phyloP scores from a whole-genome alignment of 2,113 vertebrate genomes.

The Pseudorhombus dupliciocellatus region DNA sequence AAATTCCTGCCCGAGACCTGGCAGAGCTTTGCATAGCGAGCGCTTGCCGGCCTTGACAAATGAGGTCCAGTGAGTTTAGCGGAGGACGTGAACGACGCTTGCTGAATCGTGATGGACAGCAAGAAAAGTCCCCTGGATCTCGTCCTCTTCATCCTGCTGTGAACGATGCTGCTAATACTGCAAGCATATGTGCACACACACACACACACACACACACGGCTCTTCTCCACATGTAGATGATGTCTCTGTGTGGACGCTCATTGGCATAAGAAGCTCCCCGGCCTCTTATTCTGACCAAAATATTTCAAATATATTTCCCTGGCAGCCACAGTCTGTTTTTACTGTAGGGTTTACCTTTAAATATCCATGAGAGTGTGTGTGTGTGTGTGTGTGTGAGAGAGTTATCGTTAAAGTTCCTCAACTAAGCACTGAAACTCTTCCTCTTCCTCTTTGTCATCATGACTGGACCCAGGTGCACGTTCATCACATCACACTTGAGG shows the following conservation, averaged over 20 bases:
- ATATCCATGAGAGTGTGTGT: no score
- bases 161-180: constrained; percentile 26
- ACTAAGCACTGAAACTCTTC: no score
- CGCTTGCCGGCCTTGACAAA: constrained; percentile 41
- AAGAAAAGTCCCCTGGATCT: constrained; percentile 19
- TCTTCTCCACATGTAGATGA: background rate
- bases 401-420: no score
- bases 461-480: no score
- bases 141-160: constrained; percentile 26
- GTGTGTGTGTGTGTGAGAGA: no score
- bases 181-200: constrained; percentile 13
- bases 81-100: constrained; percentile 36
- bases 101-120: constrained; percentile 34
- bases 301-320: background rate
- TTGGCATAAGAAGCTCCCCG: no score
- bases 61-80: constrained; percentile 45
- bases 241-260: no score
- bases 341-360: no score
- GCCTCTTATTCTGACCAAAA: background rate
- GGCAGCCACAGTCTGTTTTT: no score
- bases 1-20: constrained; percentile 44
- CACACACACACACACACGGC: background rate
- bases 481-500: no score
- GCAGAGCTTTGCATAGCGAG: constrained; percentile 50
- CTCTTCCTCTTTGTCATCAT: no score